Evolutionary conservation across 2,888 invertebrate species (phyloP).

Genomic region (Cataglyphis livida): DNA sequence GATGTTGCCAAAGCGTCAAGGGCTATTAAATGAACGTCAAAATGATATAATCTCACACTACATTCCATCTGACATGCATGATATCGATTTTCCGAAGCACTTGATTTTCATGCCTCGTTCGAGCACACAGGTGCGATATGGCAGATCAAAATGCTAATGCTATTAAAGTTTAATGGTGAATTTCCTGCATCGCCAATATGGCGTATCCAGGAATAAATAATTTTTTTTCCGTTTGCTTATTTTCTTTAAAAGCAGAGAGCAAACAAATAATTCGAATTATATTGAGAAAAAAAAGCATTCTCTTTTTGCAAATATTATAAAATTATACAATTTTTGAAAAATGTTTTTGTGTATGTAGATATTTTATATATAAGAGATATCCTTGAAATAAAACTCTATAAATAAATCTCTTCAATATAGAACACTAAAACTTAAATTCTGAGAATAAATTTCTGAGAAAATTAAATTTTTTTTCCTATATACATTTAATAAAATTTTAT

Average conservation of each 20-base stretch:
- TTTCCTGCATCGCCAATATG: neutral
- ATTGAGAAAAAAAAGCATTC: neutral
- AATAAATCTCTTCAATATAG: neutral
- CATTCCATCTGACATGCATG: neutral
- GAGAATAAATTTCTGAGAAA: neutral
- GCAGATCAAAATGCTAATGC: neutral
- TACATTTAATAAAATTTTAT: neutral
- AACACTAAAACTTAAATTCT: neutral
- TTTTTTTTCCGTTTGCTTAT: neutral
- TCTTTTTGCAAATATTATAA: neutral
- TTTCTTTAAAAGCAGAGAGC: neutral
- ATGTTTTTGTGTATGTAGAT: neutral
- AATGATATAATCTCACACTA: slow-evolving; percentile 4
- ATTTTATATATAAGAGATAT: neutral
- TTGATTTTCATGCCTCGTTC: slow-evolving; percentile 9
- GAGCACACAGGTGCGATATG: neutral
- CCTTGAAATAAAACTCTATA: neutral
- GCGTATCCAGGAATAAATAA: neutral
- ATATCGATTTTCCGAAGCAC: slow-evolving; percentile 16
- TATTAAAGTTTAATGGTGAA: neutral
- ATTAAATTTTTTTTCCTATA: neutral
- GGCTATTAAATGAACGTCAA: slow-evolving; percentile 23
- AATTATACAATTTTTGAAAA: neutral
- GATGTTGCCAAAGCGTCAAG: slow-evolving; percentile 15
- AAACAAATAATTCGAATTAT: neutral